Percentiles rank a stretch among this genome's conserved stretches.
Conservation (phyloP, 2,888 invertebrate genomes). For the Unio pictorum region DNA sequence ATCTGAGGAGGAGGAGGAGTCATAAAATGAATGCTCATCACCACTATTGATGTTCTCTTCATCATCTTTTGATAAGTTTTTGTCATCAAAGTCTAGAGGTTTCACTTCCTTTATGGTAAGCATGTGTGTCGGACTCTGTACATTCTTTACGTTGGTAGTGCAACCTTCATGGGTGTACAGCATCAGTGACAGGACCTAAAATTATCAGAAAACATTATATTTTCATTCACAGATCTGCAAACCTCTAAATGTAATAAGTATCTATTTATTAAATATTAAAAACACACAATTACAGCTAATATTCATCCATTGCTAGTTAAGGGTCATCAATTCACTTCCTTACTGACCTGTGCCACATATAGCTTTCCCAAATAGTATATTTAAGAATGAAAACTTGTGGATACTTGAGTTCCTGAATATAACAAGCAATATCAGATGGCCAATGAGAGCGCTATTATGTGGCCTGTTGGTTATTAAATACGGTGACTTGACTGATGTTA, state of each 20-base stretch:
- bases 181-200: constrained; percentile 67
- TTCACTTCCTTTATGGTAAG: constrained; percentile 17
- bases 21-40: constrained; percentile 22
- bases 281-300: background rate
- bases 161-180: constrained; percentile 62
- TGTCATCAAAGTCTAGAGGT: constrained; percentile 25
- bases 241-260: background rate
- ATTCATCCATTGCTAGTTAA: background rate
- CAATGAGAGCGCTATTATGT: no score
- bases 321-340: background rate
- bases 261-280: background rate
- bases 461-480: no score
- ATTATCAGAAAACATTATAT: background rate
- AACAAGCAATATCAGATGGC: no score
- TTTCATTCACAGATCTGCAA: no score
- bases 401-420: no score
- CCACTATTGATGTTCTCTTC: constrained; percentile 37
- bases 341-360: no score
- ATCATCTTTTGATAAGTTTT: constrained; percentile 15
- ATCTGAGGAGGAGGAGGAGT: constrained; percentile 22
- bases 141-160: constrained; percentile 30
- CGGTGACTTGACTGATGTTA: no score
- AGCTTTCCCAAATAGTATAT: no score
- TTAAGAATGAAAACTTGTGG: no score
- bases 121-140: constrained; percentile 11